Evolutionary conservation across 2,113 vertebrate species (phyloP).

Genomic region (Sapayoa aenigma): DNA sequence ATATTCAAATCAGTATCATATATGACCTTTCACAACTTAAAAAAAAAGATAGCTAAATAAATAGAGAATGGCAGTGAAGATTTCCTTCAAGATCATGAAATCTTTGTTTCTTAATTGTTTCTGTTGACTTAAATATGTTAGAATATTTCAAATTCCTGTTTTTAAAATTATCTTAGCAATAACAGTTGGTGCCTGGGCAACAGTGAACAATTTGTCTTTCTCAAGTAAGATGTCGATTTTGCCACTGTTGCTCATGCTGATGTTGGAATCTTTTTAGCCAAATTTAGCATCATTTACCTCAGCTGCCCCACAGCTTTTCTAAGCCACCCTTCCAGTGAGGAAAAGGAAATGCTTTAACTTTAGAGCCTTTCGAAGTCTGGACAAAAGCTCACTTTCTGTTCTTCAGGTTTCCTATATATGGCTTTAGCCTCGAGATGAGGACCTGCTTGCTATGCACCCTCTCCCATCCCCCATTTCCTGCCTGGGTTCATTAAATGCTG

Average conservation of each 20-base stretch:
- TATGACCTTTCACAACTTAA: not conserved
- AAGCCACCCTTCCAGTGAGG: not conserved
- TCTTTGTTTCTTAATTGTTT: not conserved
- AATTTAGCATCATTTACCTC: constrained; percentile 2
- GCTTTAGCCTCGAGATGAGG: constrained; percentile 77
- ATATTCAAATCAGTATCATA: not conserved
- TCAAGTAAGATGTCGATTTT: not conserved
- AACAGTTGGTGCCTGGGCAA: not conserved
- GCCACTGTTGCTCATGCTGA: not conserved
- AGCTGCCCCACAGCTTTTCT: not conserved
- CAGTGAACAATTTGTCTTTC: not conserved
- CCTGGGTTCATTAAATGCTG: constrained; percentile 81
- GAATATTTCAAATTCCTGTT: not conserved
- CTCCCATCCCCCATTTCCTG: constrained; percentile 84
- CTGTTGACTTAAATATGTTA: not conserved
- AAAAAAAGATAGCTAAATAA: not conserved
- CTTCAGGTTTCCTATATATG: constrained; percentile 73
- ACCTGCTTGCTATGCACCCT: constrained; percentile 66
- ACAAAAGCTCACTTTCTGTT: constrained; percentile 79
- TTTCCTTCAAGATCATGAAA: not conserved
- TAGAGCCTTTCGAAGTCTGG: constrained; percentile 2
- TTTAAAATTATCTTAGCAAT: not conserved
- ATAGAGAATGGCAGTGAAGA: not conserved
- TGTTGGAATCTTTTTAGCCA: not conserved
- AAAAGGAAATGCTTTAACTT: constrained; percentile 59